A percentile compares a stretch with the other conserved stretches of the same genome.
Evolutionary conservation across 2,888 invertebrate species (phyloP).

Genomic region (Mimumesa dahlbomi): DNA sequence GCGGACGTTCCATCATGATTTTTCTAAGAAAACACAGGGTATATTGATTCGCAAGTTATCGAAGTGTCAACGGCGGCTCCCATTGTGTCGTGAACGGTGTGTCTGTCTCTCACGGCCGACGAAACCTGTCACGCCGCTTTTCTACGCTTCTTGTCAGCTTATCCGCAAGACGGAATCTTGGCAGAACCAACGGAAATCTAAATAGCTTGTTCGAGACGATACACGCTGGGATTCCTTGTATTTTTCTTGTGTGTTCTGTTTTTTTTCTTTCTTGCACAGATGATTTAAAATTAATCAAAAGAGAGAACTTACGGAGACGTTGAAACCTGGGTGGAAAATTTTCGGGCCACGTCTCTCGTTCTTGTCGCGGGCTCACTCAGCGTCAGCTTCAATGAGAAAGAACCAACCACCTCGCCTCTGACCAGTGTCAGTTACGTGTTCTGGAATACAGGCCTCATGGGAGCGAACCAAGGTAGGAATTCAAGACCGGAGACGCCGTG

Average conservation of each 20-base stretch:
- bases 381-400: conserved; percentile 76
- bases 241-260: not conserved
- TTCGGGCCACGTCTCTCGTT: too few relatives aligned
- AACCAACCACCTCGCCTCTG: conserved; percentile 67
- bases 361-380: conserved; percentile 45
- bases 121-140: conserved; percentile 26
- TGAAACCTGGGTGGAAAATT: too few relatives aligned
- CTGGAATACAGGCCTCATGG: conserved; percentile 74
- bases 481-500: conserved; percentile 50
- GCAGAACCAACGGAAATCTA: not conserved
- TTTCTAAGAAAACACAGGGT: conserved; percentile 60
- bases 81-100: conserved; percentile 40
- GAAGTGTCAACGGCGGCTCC: conserved; percentile 55
- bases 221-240: not conserved
- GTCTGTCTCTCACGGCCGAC: conserved; percentile 12
- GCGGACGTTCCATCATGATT: conserved; percentile 73
- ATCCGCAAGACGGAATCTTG: not conserved
- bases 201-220: not conserved
- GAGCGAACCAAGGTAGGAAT: conserved; percentile 62
- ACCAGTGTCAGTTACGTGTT: conserved; percentile 76
- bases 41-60: conserved; percentile 69
- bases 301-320: too few relatives aligned
- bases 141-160: conserved; percentile 26
- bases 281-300: too few relatives aligned
- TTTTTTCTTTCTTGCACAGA: too few relatives aligned